Evolutionary conservation across 2,113 vertebrate species (phyloP).

Genomic region (Parotia lawesii): DNA sequence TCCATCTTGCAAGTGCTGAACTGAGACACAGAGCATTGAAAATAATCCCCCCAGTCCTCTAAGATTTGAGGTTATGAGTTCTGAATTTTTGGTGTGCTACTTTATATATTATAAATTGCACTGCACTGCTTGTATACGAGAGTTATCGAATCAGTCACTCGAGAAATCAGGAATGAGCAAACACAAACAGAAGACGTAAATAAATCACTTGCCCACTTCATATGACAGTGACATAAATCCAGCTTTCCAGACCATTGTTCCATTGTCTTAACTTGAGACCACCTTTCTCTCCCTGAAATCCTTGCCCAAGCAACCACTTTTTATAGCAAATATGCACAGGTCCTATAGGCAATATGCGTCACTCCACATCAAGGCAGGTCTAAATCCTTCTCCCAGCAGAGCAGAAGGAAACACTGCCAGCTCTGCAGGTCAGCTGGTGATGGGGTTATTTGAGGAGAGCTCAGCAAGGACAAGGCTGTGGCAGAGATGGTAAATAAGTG

Average conservation of each 20-base stretch:
- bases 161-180: neutral
- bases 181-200: neutral
- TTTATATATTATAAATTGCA: neutral
- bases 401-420: neutral
- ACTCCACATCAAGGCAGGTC: neutral
- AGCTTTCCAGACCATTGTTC: neutral
- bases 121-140: neutral
- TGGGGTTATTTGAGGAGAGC: neutral
- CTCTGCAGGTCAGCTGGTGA: neutral
- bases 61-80: neutral
- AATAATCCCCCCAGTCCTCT: neutral
- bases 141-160: neutral
- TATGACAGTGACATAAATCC: neutral
- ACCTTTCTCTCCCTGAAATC: neutral
- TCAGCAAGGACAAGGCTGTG: neutral
- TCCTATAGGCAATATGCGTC: neutral
- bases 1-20: conserved; percentile 9
- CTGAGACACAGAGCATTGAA: neutral
- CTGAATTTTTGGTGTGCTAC: neutral
- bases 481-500: neutral
- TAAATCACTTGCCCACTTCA: neutral
- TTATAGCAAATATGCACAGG: neutral
- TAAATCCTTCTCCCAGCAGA: neutral
- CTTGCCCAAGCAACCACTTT: neutral
- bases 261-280: neutral